phyloP scores from a whole-genome alignment of 2,797 vertebrate species.

The Coendou prehensilis region DNA sequence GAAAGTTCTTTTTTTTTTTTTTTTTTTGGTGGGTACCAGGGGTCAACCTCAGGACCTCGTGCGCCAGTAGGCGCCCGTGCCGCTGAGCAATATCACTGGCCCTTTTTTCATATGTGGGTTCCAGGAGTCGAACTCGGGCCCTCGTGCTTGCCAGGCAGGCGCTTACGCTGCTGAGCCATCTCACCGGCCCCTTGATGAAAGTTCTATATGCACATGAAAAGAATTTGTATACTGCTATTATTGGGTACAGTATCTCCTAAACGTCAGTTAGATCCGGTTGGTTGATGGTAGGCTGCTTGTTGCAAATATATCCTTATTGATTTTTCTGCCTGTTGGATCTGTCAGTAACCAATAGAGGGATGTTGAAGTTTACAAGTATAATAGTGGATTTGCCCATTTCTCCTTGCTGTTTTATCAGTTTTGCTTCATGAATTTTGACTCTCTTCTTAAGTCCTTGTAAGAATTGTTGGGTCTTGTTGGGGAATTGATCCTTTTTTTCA shows the following conservation, averaged over 20 bases:
- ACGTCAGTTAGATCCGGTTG: neutral
- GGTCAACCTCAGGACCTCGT: too few species aligned
- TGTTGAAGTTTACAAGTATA: neutral
- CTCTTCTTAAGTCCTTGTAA: neutral
- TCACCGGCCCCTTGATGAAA: neutral
- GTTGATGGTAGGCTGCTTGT: neutral
- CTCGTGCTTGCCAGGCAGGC: too few species aligned
- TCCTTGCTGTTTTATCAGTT: neutral
- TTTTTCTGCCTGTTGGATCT: neutral
- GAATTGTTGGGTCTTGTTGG: neutral
- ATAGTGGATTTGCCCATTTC: neutral
- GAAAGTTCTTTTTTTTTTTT: neutral
- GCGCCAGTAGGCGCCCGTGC: too few species aligned
- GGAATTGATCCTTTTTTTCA: neutral
- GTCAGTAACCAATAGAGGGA: neutral
- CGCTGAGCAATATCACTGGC: too few species aligned
- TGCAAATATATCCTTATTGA: neutral
- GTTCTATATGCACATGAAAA: neutral
- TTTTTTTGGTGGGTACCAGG: too few species aligned
- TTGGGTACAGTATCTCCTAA: neutral
- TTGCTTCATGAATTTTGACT: neutral
- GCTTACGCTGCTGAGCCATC: too few species aligned
- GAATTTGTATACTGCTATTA: neutral
- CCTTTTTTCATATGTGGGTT: too few species aligned
- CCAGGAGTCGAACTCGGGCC: too few species aligned